Evolutionary conservation across 2,113 vertebrate species (phyloP).

Genomic region (Cebidichthys violaceus): DNA sequence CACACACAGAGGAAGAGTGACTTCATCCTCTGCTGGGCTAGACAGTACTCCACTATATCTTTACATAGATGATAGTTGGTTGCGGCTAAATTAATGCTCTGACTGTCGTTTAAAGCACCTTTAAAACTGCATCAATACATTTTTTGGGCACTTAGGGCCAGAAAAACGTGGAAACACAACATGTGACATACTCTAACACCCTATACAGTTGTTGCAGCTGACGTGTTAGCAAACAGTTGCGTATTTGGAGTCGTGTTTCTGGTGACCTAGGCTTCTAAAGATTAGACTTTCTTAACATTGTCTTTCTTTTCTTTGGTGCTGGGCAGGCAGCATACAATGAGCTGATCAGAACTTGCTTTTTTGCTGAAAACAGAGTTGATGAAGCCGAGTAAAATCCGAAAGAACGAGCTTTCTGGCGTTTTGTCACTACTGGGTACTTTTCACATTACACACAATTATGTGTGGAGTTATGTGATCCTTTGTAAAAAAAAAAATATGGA

Average conservation of each 20-base stretch:
- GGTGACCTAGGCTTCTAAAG: neutral
- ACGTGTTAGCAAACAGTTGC: neutral
- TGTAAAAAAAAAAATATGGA: neutral
- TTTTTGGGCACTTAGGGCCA: no score
- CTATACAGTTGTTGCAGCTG: no score
- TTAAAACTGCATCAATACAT: no score
- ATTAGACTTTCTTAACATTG: neutral
- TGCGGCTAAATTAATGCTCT: no score
- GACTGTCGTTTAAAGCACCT: no score
- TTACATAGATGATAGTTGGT: no score
- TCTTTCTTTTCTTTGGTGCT: neutral
- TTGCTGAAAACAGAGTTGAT: neutral
- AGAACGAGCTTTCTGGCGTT: neutral
- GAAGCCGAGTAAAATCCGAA: neutral
- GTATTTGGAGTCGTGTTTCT: neutral
- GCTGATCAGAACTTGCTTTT: neutral
- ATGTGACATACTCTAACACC: no score
- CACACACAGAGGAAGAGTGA: no score
- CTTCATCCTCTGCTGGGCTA: no score
- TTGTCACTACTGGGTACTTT: neutral
- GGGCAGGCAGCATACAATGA: neutral
- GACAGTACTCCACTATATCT: no score
- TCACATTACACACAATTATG: neutral
- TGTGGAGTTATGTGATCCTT: neutral
- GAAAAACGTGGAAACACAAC: no score